These are phyloP conservation scores for Aldrovandia affinis DNA, from an alignment of 2,797 vertebrate species.

Conservation along the genomic window DNA sequence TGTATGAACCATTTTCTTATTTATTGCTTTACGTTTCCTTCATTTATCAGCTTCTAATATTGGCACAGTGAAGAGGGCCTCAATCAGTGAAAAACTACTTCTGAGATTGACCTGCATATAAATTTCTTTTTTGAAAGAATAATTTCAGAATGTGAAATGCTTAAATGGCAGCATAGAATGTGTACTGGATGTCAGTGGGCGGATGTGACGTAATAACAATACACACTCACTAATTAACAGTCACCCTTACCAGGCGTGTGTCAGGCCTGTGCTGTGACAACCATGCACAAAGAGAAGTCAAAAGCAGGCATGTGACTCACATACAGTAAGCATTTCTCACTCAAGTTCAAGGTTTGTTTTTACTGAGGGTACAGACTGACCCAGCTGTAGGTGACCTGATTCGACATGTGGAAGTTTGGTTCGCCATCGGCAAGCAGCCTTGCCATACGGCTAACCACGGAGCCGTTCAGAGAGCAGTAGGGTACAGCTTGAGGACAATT, in stretches of 20 bases:
- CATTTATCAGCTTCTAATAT: background rate
- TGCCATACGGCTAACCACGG: background rate
- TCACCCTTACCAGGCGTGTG: background rate
- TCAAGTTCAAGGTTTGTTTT: background rate
- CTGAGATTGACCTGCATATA: background rate
- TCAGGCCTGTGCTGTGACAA: background rate
- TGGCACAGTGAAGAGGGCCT: slow-evolving; percentile 12
- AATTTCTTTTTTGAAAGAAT: background rate
- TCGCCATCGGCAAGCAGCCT: background rate
- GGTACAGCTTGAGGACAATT: background rate
- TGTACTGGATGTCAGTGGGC: background rate
- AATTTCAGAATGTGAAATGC: background rate
- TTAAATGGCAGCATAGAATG: background rate
- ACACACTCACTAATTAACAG: background rate
- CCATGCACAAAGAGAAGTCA: background rate
- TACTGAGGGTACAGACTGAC: background rate
- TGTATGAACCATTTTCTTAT: background rate
- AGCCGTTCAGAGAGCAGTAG: background rate
- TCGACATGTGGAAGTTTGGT: background rate
- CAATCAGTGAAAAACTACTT: background rate
- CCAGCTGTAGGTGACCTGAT: background rate
- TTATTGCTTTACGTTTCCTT: background rate
- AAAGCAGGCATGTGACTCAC: background rate
- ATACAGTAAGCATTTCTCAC: background rate
- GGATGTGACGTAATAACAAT: background rate